phyloP scores from a whole-genome alignment of 2,113 vertebrate species.

The Acanthisitta chloris region DNA sequence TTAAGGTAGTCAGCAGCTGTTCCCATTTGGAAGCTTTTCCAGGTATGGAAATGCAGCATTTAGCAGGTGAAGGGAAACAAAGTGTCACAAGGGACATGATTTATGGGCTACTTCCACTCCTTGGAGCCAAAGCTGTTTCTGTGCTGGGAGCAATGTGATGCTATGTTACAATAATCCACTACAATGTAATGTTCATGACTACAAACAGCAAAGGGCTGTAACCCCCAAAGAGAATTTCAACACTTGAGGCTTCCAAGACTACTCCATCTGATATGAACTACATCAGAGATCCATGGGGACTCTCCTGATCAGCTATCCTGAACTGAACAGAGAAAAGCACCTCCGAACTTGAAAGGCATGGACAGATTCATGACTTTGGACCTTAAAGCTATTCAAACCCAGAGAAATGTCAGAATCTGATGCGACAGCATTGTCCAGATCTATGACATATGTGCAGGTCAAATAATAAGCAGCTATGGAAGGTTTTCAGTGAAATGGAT shows the following conservation, averaged over 20 bases:
- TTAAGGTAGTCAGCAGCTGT: neutral
- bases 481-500: neutral
- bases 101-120: neutral
- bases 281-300: neutral
- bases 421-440: neutral
- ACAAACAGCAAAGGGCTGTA: neutral
- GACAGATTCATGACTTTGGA: neutral
- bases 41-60: neutral
- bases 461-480: neutral
- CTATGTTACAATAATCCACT: rapidly evolving
- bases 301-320: neutral
- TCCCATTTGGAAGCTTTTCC: neutral
- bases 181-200: neutral
- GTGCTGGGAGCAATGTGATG: neutral
- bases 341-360: neutral
- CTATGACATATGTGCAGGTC: neutral
- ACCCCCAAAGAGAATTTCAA: neutral
- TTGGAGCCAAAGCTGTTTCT: neutral
- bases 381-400: neutral
- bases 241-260: neutral
- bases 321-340: neutral
- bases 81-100: neutral
- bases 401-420: neutral
- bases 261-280: neutral
- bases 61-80: neutral